Base-by-base conservation (phyloP, 2,113 vertebrate genomes). In the Urocitellus parryii region DNA sequence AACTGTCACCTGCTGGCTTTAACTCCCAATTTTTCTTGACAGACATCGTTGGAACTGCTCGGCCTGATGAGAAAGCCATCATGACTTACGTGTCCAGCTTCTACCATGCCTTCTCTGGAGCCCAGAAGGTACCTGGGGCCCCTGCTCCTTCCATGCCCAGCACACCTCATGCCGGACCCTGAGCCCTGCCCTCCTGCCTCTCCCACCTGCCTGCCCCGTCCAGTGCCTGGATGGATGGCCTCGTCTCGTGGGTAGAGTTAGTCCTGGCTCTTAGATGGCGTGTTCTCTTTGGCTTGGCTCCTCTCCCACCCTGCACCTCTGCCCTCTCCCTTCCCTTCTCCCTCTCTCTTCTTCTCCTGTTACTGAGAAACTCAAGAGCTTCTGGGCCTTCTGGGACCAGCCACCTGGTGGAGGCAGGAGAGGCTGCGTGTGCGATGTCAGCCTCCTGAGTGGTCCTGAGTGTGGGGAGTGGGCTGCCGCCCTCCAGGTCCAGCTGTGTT, bases 21-120 rank as follows among this genome's bases (percentile, higher is more conserved):
- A 98, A 99, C 97, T 82, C 96, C 88, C 96, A 96, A 81, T 98
- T 98, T 98, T 98, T 98, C 98, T 98, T 98, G 95, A 96, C 99
- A 99, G 99, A 99, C 99, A 99, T 99, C 96, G 99, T 99, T 96
- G 99, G 99, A 99, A 99, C 99, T 13, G 99, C 99, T 98, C 99
- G 99, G 95, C 99, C 99, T 18, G 99, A 99, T 96, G 99, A 99
- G 98, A 99, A 99, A 98, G 99, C 99, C 98, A 99, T 99, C 99
- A 99, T 99, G 99, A 99, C 99, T 98, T 99, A 99, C 96, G 99
- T 99, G 98, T 99, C 99, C 99, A 99, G 99, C 98, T 99, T 99
- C 99, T 99, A 99, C 99, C 99, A 99, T 96, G 99, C 99, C 99
- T 99, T 99, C 99, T 99, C 99, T 86, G 99, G 99, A 99, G 99